These are phyloP conservation scores for Rhaphigaster nebulosa DNA, from an alignment of 2,888 invertebrate species.

Conservation along the genomic window DNA sequence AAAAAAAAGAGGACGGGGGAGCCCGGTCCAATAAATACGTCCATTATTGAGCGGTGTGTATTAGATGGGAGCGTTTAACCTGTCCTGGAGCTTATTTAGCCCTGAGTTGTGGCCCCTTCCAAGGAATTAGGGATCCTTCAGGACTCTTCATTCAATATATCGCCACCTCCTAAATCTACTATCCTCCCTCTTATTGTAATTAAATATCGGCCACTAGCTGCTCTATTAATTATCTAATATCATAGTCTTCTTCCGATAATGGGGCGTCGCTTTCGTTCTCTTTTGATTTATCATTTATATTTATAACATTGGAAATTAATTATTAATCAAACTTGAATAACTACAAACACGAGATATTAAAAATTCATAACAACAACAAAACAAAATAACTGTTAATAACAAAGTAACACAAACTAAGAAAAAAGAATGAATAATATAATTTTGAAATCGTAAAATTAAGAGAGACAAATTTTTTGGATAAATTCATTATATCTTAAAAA, in stretches of 20 bases:
- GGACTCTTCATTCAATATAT: neutral
- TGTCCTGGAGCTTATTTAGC: conserved; percentile 32
- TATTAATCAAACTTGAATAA: too few species aligned
- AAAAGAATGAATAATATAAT: too few species aligned
- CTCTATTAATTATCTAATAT: conserved; percentile 34
- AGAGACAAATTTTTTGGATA: too few species aligned
- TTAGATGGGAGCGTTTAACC: conserved; percentile 40
- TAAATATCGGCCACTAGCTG: neutral
- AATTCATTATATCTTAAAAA: too few species aligned
- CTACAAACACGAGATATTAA: too few species aligned
- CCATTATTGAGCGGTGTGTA: conserved; percentile 31
- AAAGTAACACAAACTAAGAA: too few species aligned
- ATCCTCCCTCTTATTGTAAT: neutral
- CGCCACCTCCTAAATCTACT: conserved; percentile 19
- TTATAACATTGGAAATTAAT: neutral
- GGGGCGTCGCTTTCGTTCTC: neutral
- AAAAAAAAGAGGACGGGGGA: neutral
- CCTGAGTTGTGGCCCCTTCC: neutral
- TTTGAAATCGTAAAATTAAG: too few species aligned
- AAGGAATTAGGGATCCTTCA: neutral
- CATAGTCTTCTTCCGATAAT: neutral
- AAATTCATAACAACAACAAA: too few species aligned
- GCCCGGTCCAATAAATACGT: conserved; percentile 23
- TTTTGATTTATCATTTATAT: neutral
- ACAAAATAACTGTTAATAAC: too few species aligned